Evolutionary conservation across 2,113 vertebrate genomes (phyloP).

Genomic region (Pavo muticus): DNA sequence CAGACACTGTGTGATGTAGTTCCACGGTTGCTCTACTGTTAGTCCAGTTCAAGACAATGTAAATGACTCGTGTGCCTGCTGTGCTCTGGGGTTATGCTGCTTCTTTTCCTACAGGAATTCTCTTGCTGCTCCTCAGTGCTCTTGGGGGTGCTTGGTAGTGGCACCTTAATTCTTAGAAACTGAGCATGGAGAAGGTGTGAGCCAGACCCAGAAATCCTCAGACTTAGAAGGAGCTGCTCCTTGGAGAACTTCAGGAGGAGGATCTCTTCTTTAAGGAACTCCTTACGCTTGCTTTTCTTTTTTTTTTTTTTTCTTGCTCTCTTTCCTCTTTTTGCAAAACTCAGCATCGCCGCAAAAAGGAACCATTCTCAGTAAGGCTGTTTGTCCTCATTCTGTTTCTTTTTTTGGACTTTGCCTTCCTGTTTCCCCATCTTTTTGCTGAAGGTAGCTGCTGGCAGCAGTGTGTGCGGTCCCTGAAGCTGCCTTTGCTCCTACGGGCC

Average conservation of each 20-base stretch:
- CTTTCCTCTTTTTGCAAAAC: background rate
- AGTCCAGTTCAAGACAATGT: background rate
- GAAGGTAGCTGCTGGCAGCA: background rate
- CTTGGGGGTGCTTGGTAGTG: background rate
- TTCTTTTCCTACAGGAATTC: background rate
- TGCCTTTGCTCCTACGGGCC: background rate
- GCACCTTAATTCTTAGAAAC: background rate
- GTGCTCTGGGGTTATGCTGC: background rate
- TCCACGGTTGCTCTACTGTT: background rate
- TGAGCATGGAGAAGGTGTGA: background rate
- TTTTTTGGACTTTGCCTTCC: background rate
- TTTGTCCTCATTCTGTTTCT: background rate
- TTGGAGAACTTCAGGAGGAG: accelerated
- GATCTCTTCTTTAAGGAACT: background rate
- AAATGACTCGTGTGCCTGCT: constrained; percentile 21
- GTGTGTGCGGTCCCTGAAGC: background rate
- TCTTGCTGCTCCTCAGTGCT: background rate
- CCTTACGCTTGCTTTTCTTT: background rate
- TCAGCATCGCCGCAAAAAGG: background rate
- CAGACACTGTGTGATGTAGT: background rate
- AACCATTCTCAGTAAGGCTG: background rate
- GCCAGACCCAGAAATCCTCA: background rate
- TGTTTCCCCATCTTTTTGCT: accelerated
- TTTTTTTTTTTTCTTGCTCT: accelerated
- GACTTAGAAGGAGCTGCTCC: background rate